A percentile compares a stretch with the other conserved stretches of the same genome.
Evolutionary conservation across 2,888 invertebrate species (phyloP).

Genomic region (Halocaridina rubra): DNA sequence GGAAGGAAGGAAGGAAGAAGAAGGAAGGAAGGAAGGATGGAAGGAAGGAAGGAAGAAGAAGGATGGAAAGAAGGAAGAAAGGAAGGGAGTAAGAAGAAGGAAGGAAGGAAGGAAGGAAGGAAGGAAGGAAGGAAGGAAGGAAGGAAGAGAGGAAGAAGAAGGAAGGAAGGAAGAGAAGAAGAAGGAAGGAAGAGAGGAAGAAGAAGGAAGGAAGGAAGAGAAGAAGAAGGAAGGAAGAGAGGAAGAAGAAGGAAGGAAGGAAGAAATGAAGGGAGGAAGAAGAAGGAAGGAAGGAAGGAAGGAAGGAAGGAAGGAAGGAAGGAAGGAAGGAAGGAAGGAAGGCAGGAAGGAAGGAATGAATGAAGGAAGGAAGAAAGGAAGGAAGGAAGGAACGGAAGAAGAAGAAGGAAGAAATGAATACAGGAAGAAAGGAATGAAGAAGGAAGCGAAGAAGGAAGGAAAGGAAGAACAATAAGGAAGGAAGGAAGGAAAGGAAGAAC

Average conservation of each 20-base stretch:
- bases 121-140: neutral
- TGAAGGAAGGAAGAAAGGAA: neutral
- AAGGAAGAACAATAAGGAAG: neutral
- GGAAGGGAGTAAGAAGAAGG: neutral
- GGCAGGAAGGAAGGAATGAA: neutral
- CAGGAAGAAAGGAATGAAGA: neutral
- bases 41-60: neutral
- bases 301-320: no score
- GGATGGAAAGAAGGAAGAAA: neutral
- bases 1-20: neutral
- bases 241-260: neutral
- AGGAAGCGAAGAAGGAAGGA: neutral
- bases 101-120: neutral
- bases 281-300: neutral
- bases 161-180: neutral
- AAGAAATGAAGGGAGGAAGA: neutral
- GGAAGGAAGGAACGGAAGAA: neutral
- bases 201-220: neutral
- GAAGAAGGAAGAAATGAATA: neutral
- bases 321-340: no score
- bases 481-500: neutral
- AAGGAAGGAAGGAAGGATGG: neutral
- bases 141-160: neutral
- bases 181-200: neutral
- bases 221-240: neutral